These are phyloP conservation scores for Anomalospiza imberbis DNA, from an alignment of 2,797 vertebrate genomes.

Conservation along the genomic window DNA sequence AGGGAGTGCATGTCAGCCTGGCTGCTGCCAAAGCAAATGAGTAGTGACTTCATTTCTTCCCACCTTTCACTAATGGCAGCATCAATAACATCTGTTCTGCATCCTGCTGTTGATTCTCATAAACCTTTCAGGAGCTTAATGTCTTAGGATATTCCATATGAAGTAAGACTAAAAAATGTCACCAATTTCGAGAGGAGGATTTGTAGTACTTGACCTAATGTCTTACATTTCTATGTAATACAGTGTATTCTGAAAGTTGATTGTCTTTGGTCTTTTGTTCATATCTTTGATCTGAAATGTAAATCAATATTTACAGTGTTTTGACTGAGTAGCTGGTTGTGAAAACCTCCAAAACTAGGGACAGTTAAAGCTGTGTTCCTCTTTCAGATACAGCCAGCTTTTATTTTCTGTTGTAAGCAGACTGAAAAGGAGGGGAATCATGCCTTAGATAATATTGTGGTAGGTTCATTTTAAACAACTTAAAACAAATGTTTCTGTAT, in stretches of 20 bases:
- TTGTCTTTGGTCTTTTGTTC: not conserved
- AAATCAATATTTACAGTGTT: not conserved
- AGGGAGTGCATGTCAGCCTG: not conserved
- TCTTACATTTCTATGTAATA: not conserved
- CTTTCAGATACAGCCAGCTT: not conserved
- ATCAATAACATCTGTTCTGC: not conserved
- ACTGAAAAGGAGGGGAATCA: not conserved
- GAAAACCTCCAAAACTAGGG: not conserved
- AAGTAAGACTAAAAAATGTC: not conserved
- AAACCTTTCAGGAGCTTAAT: not conserved
- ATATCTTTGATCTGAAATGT: not conserved
- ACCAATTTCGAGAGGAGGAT: not conserved
- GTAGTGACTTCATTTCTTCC: not conserved
- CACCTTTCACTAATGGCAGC: not conserved
- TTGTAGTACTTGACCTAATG: not conserved
- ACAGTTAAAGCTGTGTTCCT: not conserved
- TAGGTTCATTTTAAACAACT: not conserved
- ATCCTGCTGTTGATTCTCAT: not conserved
- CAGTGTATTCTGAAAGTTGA: not conserved
- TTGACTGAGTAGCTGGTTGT: not conserved
- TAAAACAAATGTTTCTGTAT: not conserved
- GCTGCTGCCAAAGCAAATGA: not conserved
- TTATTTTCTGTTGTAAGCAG: not conserved
- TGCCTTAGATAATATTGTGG: not conserved
- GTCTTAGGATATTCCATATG: not conserved